A percentile compares a stretch with the other conserved stretches of the same genome.
These are phyloP conservation scores for Ennomos fuscantarius DNA, from an alignment of 2,888 invertebrate genomes.

Conservation along the genomic window DNA sequence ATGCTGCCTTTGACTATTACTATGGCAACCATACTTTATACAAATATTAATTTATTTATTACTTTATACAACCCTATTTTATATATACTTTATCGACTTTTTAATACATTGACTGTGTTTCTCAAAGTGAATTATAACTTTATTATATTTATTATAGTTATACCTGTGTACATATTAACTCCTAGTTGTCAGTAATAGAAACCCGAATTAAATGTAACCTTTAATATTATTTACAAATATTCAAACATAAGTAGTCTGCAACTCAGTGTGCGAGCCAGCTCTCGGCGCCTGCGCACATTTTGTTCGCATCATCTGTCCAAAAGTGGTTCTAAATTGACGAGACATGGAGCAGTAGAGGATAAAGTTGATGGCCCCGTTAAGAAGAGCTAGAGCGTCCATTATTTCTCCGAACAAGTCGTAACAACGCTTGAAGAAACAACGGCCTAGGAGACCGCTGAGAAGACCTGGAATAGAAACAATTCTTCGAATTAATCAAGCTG, in stretches of 20 bases:
- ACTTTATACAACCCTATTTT: too few relatives aligned
- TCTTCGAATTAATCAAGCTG: neutral
- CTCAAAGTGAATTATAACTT: too few relatives aligned
- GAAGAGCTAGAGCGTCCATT: slow-evolving; percentile 95
- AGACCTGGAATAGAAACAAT: slow-evolving; percentile 67
- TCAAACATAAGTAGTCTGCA: slow-evolving; percentile 88
- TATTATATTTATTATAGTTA: too few relatives aligned
- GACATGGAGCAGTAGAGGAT: slow-evolving; percentile 98
- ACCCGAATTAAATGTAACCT: too few relatives aligned
- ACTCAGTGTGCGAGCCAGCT: slow-evolving; percentile 84
- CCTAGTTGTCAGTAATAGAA: too few relatives aligned
- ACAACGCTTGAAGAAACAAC: slow-evolving; percentile 91
- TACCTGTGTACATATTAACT: too few relatives aligned
- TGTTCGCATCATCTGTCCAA: slow-evolving; percentile 89
- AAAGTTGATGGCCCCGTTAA: slow-evolving; percentile 97
- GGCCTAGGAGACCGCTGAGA: slow-evolving; percentile 87
- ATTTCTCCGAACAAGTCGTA: slow-evolving; percentile 93
- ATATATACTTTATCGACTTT: too few relatives aligned
- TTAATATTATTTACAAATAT: neutral
- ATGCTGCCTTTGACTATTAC: too few relatives aligned
- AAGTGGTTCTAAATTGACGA: slow-evolving; percentile 94
- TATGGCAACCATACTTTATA: too few relatives aligned
- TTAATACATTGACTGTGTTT: too few relatives aligned
- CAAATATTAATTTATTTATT: too few relatives aligned
- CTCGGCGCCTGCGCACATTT: slow-evolving; percentile 80